These are phyloP conservation scores for Haplotaxodon microlepis DNA, from an alignment of 2,113 vertebrate species.

Conservation along the genomic window DNA sequence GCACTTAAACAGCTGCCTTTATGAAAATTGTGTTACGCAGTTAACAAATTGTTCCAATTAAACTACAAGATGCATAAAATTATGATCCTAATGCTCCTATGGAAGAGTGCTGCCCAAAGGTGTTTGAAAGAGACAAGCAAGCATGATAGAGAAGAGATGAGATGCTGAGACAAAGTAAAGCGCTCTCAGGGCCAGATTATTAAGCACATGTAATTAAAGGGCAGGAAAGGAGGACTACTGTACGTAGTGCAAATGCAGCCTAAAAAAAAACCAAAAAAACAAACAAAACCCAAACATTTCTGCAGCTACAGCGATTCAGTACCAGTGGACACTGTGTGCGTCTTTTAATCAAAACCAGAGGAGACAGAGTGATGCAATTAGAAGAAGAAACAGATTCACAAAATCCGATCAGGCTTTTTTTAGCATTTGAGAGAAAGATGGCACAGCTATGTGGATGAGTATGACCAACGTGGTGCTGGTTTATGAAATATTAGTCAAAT, in stretches of 20 bases:
- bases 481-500: neutral
- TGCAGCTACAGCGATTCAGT: neutral
- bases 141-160: neutral
- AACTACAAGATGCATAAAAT: neutral
- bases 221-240: neutral
- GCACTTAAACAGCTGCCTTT: neutral
- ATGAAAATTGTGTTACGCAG: neutral
- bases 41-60: neutral
- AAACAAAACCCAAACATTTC: neutral
- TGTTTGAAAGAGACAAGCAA: neutral
- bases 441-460: neutral
- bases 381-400: neutral
- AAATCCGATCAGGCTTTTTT: neutral
- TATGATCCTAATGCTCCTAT: neutral
- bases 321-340: neutral
- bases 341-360: neutral
- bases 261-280: neutral
- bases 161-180: rapidly evolving
- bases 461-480: rapidly evolving
- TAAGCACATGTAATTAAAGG: neutral
- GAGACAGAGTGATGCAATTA: neutral
- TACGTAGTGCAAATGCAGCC: neutral
- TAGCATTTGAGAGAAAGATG: neutral
- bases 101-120: neutral
- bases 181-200: neutral